A percentile compares a stretch with the other conserved stretches of the same genome.
Conservation (phyloP, 2,113 vertebrate genomes). For the Centropristis striata region DNA sequence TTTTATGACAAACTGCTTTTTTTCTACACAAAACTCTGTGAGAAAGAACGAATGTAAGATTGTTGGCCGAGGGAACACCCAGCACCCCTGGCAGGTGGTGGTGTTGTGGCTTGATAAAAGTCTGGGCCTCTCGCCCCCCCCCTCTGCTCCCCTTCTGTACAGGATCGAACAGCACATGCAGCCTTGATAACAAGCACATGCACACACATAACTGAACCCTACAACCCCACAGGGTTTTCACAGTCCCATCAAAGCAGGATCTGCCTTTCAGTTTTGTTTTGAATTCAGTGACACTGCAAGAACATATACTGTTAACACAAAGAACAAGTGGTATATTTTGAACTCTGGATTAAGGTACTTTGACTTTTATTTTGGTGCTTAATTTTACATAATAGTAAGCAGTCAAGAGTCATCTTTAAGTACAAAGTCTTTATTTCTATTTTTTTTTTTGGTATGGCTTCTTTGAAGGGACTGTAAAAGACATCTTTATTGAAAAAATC, state of each 20-base stretch:
- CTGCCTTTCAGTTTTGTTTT: background rate
- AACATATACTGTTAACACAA: background rate
- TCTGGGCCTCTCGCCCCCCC: slow-evolving; percentile 56
- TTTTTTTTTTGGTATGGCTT: slow-evolving; percentile 83
- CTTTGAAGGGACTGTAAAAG: slow-evolving; percentile 79
- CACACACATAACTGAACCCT: slow-evolving; percentile 34
- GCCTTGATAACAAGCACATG: slow-evolving; percentile 60
- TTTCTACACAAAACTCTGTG: slow-evolving; percentile 3
- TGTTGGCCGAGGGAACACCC: slow-evolving; percentile 58
- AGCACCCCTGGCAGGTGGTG: slow-evolving; percentile 70
- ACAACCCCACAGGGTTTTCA: slow-evolving; percentile 32
- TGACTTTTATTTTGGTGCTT: background rate
- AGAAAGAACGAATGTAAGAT: background rate
- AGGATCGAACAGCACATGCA: slow-evolving; percentile 49
- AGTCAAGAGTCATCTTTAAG: slow-evolving; percentile 35
- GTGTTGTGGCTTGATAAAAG: slow-evolving; percentile 80
- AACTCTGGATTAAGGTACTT: background rate
- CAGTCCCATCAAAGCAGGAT: slow-evolving; percentile 19
- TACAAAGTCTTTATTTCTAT: slow-evolving; percentile 83
- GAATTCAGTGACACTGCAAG: slow-evolving; percentile 19
- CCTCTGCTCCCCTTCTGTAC: background rate
- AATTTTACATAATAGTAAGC: slow-evolving; percentile 19
- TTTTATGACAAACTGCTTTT: background rate
- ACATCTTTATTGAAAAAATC: slow-evolving; percentile 65
- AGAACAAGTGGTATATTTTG: background rate